A percentile compares a stretch with the other conserved stretches of the same genome.
These are phyloP conservation scores for Mohoua ochrocephala DNA, from an alignment of 2,113 vertebrate species.

Conservation along the genomic window DNA sequence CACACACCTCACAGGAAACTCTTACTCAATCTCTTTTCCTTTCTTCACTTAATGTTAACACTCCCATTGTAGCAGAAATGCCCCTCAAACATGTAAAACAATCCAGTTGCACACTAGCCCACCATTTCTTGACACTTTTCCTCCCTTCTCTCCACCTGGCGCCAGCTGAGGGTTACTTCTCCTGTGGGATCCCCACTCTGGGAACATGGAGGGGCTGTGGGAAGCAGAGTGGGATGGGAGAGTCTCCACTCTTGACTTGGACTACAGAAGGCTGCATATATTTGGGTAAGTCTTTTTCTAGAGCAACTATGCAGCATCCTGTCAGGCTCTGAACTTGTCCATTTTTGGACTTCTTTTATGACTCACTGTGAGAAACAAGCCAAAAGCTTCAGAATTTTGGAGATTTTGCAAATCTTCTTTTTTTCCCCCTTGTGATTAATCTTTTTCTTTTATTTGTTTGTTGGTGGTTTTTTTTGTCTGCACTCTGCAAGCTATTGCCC, in stretches of 20 bases:
- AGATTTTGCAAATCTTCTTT: not conserved
- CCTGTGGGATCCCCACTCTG: not conserved
- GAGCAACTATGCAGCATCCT: not conserved
- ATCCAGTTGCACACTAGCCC: not conserved
- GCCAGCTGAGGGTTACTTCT: accelerated
- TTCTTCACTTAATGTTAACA: not conserved
- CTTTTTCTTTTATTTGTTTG: not conserved
- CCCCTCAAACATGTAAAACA: not conserved
- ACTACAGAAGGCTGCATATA: not conserved
- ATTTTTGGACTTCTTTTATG: not conserved
- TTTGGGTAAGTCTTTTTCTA: not conserved
- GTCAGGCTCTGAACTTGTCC: not conserved
- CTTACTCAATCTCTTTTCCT: not conserved
- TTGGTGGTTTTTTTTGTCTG: not conserved
- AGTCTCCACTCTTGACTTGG: not conserved
- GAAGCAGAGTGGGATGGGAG: not conserved
- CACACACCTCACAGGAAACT: not conserved
- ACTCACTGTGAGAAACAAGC: not conserved
- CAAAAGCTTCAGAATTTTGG: not conserved
- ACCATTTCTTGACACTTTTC: not conserved
- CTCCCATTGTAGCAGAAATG: not conserved
- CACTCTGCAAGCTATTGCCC: not conserved
- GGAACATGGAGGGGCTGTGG: accelerated
- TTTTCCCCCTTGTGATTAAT: not conserved
- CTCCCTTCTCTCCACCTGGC: not conserved